A percentile compares a stretch with the other conserved stretches of the same genome.
phyloP scores from a whole-genome alignment of 2,797 vertebrate genomes.

The Sebastes trivittatus region DNA sequence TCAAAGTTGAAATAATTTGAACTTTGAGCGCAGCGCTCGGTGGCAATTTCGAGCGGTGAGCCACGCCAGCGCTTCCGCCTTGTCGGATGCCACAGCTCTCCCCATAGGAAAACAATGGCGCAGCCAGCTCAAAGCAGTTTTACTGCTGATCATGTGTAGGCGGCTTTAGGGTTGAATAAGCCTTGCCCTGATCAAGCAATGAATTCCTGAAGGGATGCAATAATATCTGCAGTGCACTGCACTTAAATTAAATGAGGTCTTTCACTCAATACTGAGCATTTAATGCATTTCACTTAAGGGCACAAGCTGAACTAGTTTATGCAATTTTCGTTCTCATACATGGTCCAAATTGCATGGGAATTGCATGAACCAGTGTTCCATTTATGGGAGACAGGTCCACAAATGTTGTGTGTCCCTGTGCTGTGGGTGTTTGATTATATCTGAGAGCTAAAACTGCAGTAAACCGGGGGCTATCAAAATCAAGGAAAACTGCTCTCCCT shows the following conservation, averaged over 20 bases:
- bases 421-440: neutral
- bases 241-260: slow-evolving; percentile 1
- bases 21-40: neutral
- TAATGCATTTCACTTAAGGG: neutral
- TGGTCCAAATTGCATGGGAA: neutral
- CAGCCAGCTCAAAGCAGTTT: neutral
- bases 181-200: neutral
- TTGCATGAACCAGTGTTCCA: neutral
- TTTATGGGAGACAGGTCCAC: neutral
- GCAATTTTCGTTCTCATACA: neutral
- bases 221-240: neutral
- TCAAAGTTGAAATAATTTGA: neutral
- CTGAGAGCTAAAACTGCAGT: neutral
- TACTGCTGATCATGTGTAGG: neutral
- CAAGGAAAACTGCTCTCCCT: neutral
- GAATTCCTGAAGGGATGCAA: neutral
- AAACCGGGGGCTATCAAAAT: neutral
- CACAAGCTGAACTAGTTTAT: neutral
- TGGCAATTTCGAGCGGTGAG: too few species aligned
- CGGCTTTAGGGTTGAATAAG: neutral
- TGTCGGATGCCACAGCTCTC: too few species aligned
- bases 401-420: neutral
- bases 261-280: neutral
- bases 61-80: too few species aligned
- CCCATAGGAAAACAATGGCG: neutral